A percentile compares a stretch with the other conserved stretches of the same genome.
Conservation (phyloP, 2,113 vertebrate species). For the Ctenodactylus gundi region DNA sequence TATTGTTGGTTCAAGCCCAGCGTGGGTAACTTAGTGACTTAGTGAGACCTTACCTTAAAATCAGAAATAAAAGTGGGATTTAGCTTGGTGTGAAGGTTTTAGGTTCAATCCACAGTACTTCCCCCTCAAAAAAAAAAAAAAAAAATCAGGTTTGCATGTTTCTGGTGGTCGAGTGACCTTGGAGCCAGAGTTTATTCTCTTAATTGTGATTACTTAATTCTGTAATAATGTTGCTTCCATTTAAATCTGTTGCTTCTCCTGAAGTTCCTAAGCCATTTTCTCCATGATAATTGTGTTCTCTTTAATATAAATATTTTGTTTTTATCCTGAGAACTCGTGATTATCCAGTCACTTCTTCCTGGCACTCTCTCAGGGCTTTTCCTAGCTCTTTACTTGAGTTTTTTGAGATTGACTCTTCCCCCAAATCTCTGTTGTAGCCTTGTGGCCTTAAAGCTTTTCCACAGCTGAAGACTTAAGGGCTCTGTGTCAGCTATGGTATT, state of each 20-base stretch:
- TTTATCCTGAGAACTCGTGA: neutral
- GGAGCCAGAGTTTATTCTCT: neutral
- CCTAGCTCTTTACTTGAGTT: neutral
- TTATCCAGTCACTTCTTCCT: neutral
- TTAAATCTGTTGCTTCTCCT: neutral
- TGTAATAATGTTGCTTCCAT: no score
- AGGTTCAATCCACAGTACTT: no score
- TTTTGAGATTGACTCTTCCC: neutral
- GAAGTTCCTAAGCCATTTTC: neutral
- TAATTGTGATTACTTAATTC: neutral
- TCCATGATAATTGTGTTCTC: neutral
- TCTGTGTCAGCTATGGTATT: neutral
- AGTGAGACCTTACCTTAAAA: no score
- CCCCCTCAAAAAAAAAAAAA: no score
- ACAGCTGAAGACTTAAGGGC: neutral
- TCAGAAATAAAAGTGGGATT: no score
- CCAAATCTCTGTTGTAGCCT: neutral
- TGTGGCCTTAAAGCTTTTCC: constrained; percentile 5
- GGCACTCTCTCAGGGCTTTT: neutral
- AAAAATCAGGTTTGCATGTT: no score
- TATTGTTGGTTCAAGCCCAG: no score
- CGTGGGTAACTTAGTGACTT: no score
- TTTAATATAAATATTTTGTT: neutral
- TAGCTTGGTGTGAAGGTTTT: no score
- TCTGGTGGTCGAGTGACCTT: no score